Base-by-base conservation (phyloP, 2,797 vertebrate genomes). In the Sebastes iracundus region DNA sequence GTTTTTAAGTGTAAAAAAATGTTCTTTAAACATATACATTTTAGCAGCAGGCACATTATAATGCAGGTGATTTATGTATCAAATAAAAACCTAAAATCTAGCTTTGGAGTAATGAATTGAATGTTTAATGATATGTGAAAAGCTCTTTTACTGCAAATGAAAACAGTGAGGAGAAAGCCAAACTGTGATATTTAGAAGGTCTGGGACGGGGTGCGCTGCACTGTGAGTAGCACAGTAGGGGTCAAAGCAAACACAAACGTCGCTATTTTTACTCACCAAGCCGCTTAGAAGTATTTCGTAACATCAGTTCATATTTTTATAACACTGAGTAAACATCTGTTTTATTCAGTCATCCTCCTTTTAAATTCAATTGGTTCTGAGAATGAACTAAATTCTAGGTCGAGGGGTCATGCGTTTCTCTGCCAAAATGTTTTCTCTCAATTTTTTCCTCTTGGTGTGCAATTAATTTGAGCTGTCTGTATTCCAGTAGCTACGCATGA, bases 211-310 rank as follows among this genome's bases (percentile, higher is more conserved):
- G 13, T 56, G 65, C 11, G 3, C 14, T 79, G 61, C 53, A 75
- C 69, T 88, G 73, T 85, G 75, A 83, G 66, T 81, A 32, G 66
- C 82, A 35, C 77, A 53, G 71, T 7, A 7, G 27, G 73, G 80
- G 63, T 89, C 66, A 84, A 78, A 84, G 20, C 73, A 82, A 87
- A 79, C 3, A 35, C 46, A 56, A 6, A 66, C 0, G 6, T 10
- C 0, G n/a, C 83, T 92, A 86, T 87, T 85, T 91, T 87, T 70
- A 85, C 63, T 46, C 77, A 42, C 46, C 53, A 66, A 82, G 79
- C 79, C 3, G 59, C 87, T 87, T 78, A 81, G 20, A 77, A 80
- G 28, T 64, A 64, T 80, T 83, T 87, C 27, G 71, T 79, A 77
- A 86, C 72, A 81, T 72, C 63, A 52, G 62, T 75, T 82, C 8